Evolutionary conservation across 1,140 invertebrate species (phyloP).

Genomic region (Ridgeia piscesae): DNA sequence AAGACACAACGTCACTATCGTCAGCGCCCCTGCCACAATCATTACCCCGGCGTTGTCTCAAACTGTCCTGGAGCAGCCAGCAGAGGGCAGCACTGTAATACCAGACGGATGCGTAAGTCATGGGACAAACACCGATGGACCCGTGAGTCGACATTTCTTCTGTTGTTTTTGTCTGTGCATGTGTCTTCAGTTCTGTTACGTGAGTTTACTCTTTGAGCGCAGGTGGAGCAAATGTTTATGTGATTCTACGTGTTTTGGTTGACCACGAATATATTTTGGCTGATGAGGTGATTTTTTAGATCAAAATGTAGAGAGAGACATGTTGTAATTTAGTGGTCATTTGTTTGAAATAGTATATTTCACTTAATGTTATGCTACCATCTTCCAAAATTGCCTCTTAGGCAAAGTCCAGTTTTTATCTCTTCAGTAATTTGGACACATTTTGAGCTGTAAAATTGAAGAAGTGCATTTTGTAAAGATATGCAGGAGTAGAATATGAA

Average conservation of each 20-base stretch:
- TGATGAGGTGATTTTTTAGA: neutral
- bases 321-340: neutral
- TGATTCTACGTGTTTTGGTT: neutral
- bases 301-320: neutral
- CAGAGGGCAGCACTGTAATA: neutral
- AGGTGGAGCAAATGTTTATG: neutral
- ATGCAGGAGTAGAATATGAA: no score
- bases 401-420: no score
- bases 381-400: no score
- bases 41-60: neutral
- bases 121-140: conserved; percentile 10
- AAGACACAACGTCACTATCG: neutral
- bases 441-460: no score
- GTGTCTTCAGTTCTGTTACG: neutral
- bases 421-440: no score
- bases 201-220: neutral
- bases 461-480: no score
- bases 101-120: conserved; percentile 7
- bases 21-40: neutral
- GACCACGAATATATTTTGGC: neutral
- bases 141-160: neutral
- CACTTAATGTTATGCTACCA: neutral
- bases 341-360: neutral
- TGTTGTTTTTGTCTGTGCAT: neutral
- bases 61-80: neutral